phyloP scores from a whole-genome alignment of 2,113 vertebrate species.

The Callopanchax toddi region DNA sequence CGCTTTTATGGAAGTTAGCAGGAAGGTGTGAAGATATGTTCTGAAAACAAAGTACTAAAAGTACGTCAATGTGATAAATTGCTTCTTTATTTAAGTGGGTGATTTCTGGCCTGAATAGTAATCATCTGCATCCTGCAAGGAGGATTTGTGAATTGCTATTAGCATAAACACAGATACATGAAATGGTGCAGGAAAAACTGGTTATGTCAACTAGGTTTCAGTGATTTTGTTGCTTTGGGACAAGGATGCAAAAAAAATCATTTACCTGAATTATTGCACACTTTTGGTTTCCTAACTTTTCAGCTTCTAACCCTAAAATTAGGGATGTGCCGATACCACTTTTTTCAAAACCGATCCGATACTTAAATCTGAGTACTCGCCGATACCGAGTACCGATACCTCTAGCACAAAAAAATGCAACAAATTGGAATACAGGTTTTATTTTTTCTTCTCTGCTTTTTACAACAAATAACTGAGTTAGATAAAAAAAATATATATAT shows the following conservation, averaged over 20 bases:
- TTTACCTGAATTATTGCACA: too few relatives aligned
- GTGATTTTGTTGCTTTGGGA: background rate
- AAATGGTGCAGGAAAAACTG: background rate
- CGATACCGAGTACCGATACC: too few relatives aligned
- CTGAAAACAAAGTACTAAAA: conserved; percentile 1
- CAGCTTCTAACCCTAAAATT: too few relatives aligned
- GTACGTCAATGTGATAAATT: conserved; percentile 40
- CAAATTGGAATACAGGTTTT: too few relatives aligned
- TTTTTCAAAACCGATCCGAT: too few relatives aligned
- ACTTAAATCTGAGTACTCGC: too few relatives aligned
- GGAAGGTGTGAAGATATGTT: background rate
- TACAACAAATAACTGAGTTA: too few relatives aligned
- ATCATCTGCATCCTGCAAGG: conserved; percentile 12
- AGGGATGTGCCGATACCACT: too few relatives aligned
- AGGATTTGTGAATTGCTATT: conserved; percentile 24
- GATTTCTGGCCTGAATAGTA: conserved; percentile 15
- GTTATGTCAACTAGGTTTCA: background rate
- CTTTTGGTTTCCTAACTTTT: too few relatives aligned
- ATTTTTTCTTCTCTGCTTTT: too few relatives aligned
- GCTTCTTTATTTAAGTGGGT: conserved; percentile 35
- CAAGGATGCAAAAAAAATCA: background rate
- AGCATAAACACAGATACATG: conserved; percentile 25
- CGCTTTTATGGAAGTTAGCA: background rate
- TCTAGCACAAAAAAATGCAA: too few relatives aligned
- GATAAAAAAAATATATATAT: too few relatives aligned